Evolutionary conservation across 1,140 invertebrate genomes (phyloP).

Genomic region (Anastrepha ludens): DNA sequence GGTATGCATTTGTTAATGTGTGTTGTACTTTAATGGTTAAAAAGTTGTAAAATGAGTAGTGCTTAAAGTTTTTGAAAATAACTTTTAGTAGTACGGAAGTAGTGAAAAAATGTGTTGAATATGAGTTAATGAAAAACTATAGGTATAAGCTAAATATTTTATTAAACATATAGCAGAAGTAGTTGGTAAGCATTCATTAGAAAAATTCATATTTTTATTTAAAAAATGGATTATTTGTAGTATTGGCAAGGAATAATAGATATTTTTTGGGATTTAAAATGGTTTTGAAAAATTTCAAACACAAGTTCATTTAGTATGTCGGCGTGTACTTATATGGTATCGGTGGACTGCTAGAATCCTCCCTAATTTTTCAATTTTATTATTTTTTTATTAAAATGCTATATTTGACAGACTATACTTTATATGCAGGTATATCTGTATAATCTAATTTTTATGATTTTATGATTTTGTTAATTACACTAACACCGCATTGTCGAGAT

Average conservation of each 20-base stretch:
- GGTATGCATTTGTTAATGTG: no score
- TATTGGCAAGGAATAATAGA: not conserved
- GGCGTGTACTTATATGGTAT: not conserved
- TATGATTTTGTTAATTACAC: not conserved
- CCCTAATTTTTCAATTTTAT: not conserved
- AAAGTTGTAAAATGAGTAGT: not conserved
- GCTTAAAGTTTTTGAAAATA: not conserved
- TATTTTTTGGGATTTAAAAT: not conserved
- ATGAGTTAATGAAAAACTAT: not conserved
- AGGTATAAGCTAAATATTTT: not conserved
- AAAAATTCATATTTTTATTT: not conserved
- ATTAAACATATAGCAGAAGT: not conserved
- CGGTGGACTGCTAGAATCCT: not conserved
- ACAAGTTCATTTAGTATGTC: not conserved
- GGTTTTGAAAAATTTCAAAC: not conserved
- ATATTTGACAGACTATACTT: no score
- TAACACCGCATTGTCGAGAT: not conserved
- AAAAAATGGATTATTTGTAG: not conserved
- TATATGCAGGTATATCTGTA: no score
- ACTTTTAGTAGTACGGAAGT: not conserved
- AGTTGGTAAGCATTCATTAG: slow-evolving; percentile 1
- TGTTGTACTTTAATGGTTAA: no score
- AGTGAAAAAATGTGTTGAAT: not conserved
- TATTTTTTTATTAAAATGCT: not conserved
- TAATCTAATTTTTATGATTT: not conserved